phyloP scores from a whole-genome alignment of 2,888 invertebrate genomes.

The Mesorhabditis spiculigera region DNA sequence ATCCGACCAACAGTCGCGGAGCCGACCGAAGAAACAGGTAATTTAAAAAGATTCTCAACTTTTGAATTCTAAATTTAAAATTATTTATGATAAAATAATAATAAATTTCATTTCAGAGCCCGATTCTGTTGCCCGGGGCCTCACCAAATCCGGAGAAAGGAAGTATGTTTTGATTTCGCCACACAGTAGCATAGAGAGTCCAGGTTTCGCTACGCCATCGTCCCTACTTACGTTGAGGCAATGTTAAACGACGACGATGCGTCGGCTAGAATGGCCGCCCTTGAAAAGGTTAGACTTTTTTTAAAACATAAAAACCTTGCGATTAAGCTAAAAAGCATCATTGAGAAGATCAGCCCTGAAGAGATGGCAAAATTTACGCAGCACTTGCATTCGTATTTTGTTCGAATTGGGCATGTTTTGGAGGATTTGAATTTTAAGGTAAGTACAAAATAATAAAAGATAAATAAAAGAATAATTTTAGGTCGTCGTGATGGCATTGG shows the following conservation, averaged over 20 bases:
- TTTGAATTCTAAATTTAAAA: no score
- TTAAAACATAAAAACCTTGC: neutral
- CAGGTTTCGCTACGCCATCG: conserved; percentile 59
- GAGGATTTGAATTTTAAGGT: conserved; percentile 68
- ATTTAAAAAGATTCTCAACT: no score
- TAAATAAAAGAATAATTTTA: neutral
- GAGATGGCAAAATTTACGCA: conserved; percentile 64
- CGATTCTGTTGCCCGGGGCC: no score
- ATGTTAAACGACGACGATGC: conserved; percentile 65
- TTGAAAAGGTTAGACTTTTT: conserved; percentile 27
- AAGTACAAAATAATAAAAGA: neutral
- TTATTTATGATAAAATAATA: no score
- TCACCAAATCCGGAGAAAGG: no score
- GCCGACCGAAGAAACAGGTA: no score
- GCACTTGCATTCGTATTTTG: conserved; percentile 68
- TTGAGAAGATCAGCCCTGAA: conserved; percentile 58
- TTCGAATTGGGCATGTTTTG: conserved; percentile 66
- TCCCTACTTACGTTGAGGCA: conserved; percentile 60
- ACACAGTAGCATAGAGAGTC: no score
- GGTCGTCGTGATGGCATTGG: conserved; percentile 62
- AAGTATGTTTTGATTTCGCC: no score
- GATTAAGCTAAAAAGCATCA: conserved; percentile 64
- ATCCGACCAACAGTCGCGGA: no score
- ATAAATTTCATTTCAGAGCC: no score
- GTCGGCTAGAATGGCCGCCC: conserved; percentile 36